These are phyloP conservation scores for Cyanoderma ruficeps DNA, from an alignment of 2,113 vertebrate species.

Conservation along the genomic window DNA sequence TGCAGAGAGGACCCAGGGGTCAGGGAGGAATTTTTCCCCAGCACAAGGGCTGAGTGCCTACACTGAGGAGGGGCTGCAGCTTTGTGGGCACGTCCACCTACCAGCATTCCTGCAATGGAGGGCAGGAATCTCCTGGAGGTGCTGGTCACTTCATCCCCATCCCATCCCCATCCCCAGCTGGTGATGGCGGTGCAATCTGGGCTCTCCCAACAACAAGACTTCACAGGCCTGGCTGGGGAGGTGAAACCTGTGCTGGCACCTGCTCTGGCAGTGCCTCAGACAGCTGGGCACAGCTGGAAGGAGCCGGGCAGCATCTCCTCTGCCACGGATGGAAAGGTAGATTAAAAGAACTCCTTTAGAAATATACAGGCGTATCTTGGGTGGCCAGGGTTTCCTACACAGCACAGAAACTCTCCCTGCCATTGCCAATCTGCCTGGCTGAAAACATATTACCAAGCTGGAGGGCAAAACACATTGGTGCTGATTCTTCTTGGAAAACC, in stretches of 20 bases:
- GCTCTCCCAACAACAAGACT: neutral
- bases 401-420: neutral
- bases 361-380: neutral
- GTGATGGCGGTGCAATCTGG: neutral
- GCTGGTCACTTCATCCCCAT: neutral
- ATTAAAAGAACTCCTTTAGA: neutral
- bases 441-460: neutral
- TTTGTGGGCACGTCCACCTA: neutral
- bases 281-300: neutral
- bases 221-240: neutral
- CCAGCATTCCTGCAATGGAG: neutral
- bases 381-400: neutral
- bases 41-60: neutral
- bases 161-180: neutral
- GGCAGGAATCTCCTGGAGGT: neutral
- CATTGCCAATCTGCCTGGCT: neutral
- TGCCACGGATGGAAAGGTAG: neutral
- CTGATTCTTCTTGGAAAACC: conserved; percentile 14
- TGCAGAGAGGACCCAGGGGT: neutral
- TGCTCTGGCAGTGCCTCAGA: neutral
- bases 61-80: neutral
- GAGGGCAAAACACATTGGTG: neutral
- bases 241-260: neutral
- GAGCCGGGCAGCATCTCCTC: fast-evolving
- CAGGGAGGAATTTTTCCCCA: neutral